Percentiles rank a stretch among this genome's conserved stretches.
Conservation (phyloP, 2,888 invertebrate species). For the Strigamia crassipes region DNA sequence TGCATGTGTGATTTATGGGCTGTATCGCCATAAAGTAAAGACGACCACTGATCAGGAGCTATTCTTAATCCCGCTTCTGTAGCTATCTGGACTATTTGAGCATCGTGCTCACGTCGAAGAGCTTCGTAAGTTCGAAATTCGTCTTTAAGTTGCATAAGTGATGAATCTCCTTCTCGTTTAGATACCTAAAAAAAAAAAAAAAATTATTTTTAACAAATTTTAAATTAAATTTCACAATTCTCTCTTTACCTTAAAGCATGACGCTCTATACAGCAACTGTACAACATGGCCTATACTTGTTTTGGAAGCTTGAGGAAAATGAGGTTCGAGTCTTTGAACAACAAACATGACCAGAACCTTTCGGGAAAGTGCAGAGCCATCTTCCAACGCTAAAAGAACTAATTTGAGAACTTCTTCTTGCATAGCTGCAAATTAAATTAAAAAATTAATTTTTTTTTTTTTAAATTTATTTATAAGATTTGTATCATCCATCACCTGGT, state of each 20-base stretch:
- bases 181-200: slow-evolving; percentile 71
- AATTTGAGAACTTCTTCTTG: slow-evolving; percentile 97
- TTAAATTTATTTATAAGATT: too few species aligned
- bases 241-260: slow-evolving; percentile 88
- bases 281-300: slow-evolving; percentile 99
- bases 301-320: slow-evolving; percentile 95
- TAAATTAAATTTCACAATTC: background rate
- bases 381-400: slow-evolving; percentile 89
- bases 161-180: slow-evolving; percentile 94
- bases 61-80: slow-evolving; percentile 95
- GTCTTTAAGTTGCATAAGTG: slow-evolving; percentile 95
- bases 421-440: slow-evolving; percentile 71
- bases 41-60: slow-evolving; percentile 98
- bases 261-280: slow-evolving; percentile 94
- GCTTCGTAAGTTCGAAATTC: slow-evolving; percentile 95
- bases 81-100: slow-evolving; percentile 98
- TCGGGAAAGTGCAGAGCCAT: slow-evolving; percentile 89
- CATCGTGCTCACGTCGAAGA: slow-evolving; percentile 91
- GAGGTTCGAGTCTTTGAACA: slow-evolving; percentile 92
- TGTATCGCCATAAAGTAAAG: slow-evolving; percentile 91
- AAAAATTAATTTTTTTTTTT: too few species aligned
- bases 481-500: slow-evolving; percentile 65
- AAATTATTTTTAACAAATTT: background rate
- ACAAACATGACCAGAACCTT: slow-evolving; percentile 98
- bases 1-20: slow-evolving; percentile 98